Conservation (phyloP, 1,140 invertebrate species). For the Conus ventricosus region DNA sequence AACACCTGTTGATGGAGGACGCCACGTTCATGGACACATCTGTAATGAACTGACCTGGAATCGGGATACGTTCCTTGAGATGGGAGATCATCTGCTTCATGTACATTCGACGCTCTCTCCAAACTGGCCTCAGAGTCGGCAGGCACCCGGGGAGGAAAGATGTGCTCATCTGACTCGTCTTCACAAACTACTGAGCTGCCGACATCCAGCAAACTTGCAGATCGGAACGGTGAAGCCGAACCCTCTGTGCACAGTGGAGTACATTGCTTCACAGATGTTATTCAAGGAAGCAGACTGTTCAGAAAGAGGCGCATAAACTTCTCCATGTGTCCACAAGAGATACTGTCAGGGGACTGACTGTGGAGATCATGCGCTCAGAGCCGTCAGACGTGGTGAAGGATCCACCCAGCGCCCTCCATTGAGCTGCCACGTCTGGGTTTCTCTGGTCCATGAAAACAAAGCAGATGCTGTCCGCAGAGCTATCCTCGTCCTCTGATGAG, state of each 20-base stretch:
- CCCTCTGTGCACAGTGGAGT: background rate
- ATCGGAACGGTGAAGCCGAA: slow-evolving; percentile 55
- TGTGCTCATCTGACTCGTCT: slow-evolving; percentile 54
- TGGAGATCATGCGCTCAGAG: slow-evolving; percentile 15
- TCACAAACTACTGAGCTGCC: slow-evolving; percentile 26
- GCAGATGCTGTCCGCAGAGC: slow-evolving; percentile 65
- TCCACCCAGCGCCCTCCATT: background rate
- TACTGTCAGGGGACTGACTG: slow-evolving; percentile 40
- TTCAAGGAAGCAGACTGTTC: slow-evolving; percentile 41
- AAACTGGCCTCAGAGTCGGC: slow-evolving; percentile 8
- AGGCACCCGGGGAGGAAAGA: slow-evolving; percentile 58
- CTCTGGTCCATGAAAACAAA: slow-evolving; percentile 42
- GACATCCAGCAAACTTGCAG: slow-evolving; percentile 58
- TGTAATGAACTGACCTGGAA: background rate
- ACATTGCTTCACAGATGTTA: slow-evolving; percentile 5
- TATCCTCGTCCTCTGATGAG: background rate
- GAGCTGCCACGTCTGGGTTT: background rate
- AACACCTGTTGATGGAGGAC: background rate
- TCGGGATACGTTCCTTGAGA: background rate
- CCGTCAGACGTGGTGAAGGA: slow-evolving; percentile 34
- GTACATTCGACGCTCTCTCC: background rate
- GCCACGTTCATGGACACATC: background rate
- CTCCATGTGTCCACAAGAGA: background rate
- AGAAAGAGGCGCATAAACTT: slow-evolving; percentile 20
- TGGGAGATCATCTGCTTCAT: background rate